Conservation (phyloP, 2,797 vertebrate genomes). For the Taenioides sp. region DNA sequence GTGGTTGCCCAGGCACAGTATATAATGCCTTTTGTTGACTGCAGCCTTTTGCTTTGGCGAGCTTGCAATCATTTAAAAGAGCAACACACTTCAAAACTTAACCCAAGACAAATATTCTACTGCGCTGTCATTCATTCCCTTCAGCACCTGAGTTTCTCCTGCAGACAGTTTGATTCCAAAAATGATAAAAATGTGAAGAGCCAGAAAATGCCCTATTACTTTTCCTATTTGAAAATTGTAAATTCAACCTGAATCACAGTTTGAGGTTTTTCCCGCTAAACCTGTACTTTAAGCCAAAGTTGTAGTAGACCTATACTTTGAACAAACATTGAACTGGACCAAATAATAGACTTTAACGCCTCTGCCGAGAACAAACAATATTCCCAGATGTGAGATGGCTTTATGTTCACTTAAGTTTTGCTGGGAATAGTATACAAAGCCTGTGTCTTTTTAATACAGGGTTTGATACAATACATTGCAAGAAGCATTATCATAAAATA, state of each 20-base stretch:
- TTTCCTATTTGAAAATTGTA: constrained; percentile 55
- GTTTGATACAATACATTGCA: constrained; percentile 32
- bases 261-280: constrained; percentile 45
- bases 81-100: constrained; percentile 70
- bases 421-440: constrained; percentile 47
- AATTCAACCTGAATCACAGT: constrained; percentile 46
- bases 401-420: constrained; percentile 51
- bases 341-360: constrained; percentile 65
- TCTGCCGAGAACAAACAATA: constrained; percentile 32
- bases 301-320: constrained; percentile 64
- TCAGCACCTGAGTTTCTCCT: constrained; percentile 54
- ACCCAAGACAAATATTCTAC: constrained; percentile 59
- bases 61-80: constrained; percentile 70
- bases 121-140: constrained; percentile 65
- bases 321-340: constrained; percentile 53
- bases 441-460: constrained; percentile 5
- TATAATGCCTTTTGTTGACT: constrained; percentile 76
- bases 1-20: constrained; percentile 77
- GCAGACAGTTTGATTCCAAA: constrained; percentile 62
- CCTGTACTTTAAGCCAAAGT: constrained; percentile 57
- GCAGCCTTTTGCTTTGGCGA: constrained; percentile 68
- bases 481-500: neutral
- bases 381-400: constrained; percentile 46
- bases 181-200: constrained; percentile 53
- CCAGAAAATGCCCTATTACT: constrained; percentile 32